Percentiles rank a stretch among this genome's conserved stretches.
Conservation (phyloP, 2,888 invertebrate genomes). For the Euplagia quadripunctaria region DNA sequence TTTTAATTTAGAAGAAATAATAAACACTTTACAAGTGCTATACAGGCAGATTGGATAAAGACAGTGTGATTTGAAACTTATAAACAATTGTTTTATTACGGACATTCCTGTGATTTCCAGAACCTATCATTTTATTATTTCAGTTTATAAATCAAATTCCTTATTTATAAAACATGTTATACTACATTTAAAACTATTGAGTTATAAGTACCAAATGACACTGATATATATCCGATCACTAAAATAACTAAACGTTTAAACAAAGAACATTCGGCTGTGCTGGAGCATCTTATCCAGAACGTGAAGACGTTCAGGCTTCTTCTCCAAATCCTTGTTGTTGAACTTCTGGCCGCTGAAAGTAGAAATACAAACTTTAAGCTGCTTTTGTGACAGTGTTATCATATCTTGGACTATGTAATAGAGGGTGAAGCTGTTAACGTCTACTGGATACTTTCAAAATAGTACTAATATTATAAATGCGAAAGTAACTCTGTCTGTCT, state of each 20-base stretch:
- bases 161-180: too few relatives aligned
- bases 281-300: slow-evolving; percentile 86
- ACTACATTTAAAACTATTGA: too few relatives aligned
- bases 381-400: background rate
- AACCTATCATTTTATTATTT: too few relatives aligned
- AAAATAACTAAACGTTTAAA: slow-evolving; percentile 73
- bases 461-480: too few relatives aligned
- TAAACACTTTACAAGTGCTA: background rate
- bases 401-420: background rate
- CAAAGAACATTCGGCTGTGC: slow-evolving; percentile 90
- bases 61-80: background rate
- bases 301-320: slow-evolving; percentile 80
- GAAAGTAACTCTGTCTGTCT: too few relatives aligned
- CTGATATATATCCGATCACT: background rate
- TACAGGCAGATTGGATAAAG: background rate
- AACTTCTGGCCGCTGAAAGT: slow-evolving; percentile 77
- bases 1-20: too few relatives aligned
- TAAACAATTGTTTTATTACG: background rate
- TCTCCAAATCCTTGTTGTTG: slow-evolving; percentile 80
- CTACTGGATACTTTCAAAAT: too few relatives aligned
- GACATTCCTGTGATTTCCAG: background rate
- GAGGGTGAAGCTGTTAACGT: too few relatives aligned
- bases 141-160: too few relatives aligned
- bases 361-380: slow-evolving; percentile 23
- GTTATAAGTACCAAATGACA: background rate